Evolutionary conservation across 2,797 vertebrate species (phyloP).

Genomic region (Gadopsis bispinosus): DNA sequence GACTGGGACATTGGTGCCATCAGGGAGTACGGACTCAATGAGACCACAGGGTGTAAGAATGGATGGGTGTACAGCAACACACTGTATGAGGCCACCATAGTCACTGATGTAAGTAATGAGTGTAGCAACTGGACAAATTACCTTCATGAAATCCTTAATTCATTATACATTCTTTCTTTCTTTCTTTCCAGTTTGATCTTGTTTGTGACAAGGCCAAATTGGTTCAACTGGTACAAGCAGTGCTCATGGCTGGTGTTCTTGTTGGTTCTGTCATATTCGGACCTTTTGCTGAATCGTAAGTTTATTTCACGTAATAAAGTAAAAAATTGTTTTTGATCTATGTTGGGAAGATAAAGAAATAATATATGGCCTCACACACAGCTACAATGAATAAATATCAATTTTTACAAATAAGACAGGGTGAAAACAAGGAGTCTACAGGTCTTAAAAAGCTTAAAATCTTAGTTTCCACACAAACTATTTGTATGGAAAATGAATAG

Average conservation of each 20-base stretch:
- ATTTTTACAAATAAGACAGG: too few relatives aligned
- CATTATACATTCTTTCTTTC: background rate
- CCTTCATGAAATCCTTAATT: background rate
- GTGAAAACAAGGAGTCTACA: background rate
- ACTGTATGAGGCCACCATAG: too few relatives aligned
- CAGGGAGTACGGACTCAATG: too few relatives aligned
- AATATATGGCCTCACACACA: too few relatives aligned
- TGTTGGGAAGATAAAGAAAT: too few relatives aligned
- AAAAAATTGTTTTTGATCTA: too few relatives aligned
- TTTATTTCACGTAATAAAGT: background rate
- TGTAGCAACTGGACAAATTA: background rate
- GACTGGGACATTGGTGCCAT: too few relatives aligned
- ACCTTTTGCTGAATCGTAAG: conserved; percentile 83
- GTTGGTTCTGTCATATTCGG: conserved; percentile 83
- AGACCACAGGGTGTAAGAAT: too few relatives aligned
- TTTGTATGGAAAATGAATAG: too few relatives aligned
- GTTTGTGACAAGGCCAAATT: conserved; percentile 80
- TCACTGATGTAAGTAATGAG: too few relatives aligned
- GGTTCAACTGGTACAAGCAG: conserved; percentile 75
- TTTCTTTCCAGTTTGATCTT: conserved; percentile 80
- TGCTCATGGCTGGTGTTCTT: conserved; percentile 83
- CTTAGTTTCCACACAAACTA: background rate
- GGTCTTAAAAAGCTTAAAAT: background rate
- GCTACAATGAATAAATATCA: too few relatives aligned
- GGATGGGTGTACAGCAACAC: too few relatives aligned